phyloP scores from a whole-genome alignment of 2,888 invertebrate genomes.

The Nymphalis polychloros region DNA sequence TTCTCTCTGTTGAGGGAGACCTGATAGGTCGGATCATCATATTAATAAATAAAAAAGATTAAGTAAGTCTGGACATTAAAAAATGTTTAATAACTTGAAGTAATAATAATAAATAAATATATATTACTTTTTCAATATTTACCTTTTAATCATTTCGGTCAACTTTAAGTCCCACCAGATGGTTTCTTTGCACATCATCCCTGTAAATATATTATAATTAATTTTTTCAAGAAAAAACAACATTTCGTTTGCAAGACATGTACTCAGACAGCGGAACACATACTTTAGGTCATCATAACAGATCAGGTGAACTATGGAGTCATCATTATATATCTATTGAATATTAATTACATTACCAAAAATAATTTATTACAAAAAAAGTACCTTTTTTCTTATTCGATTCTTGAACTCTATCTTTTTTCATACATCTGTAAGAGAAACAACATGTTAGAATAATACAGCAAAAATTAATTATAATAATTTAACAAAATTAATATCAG shows the following conservation, averaged over 20 bases:
- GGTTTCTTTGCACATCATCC: background rate
- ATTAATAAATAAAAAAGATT: constrained; percentile 17
- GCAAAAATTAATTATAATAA: background rate
- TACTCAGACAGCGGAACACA: constrained; percentile 37
- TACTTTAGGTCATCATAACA: constrained; percentile 29
- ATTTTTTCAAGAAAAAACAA: background rate
- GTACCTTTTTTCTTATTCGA: background rate
- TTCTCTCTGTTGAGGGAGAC: constrained; percentile 78
- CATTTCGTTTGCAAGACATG: background rate
- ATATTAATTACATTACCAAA: too few relatives aligned
- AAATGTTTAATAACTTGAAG: too few relatives aligned
- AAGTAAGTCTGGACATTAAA: background rate
- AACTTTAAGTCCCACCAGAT: background rate
- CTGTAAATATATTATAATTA: constrained; percentile 6
- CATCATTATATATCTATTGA: constrained; percentile 15
- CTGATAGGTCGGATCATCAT: constrained; percentile 73
- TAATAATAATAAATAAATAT: too few relatives aligned
- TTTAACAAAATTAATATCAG: constrained; percentile 44
- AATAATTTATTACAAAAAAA: background rate
- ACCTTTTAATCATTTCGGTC: background rate
- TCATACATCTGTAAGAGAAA: background rate
- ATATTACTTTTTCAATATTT: background rate
- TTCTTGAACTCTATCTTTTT: background rate
- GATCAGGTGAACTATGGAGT: constrained; percentile 27
- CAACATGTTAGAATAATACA: background rate